Evolutionary conservation across 2,888 invertebrate species (phyloP).

Genomic region (Sepioteuthis lessoniana): DNA sequence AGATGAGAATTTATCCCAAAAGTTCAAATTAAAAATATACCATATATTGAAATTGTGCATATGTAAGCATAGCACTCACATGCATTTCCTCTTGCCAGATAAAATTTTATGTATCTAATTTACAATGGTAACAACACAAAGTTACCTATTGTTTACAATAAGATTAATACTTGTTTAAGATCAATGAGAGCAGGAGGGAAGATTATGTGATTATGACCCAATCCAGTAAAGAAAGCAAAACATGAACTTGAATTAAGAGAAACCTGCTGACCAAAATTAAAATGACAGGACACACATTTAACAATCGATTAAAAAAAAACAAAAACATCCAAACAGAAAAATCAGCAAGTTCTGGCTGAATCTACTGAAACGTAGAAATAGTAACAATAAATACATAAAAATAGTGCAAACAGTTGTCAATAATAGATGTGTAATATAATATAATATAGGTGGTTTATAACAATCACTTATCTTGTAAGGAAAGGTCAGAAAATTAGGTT

Average conservation of each 20-base stretch:
- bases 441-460: not conserved
- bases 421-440: not conserved
- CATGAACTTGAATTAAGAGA: not conserved
- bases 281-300: not conserved
- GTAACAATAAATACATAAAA: not conserved
- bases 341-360: not conserved
- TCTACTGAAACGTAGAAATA: slow-evolving; percentile 33
- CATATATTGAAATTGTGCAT: too few relatives aligned
- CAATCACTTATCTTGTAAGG: not conserved
- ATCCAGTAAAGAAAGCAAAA: not conserved
- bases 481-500: not conserved
- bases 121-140: too few relatives aligned
- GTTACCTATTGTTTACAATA: too few relatives aligned
- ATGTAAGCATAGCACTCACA: too few relatives aligned
- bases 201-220: too few relatives aligned
- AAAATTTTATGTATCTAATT: too few relatives aligned
- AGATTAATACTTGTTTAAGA: too few relatives aligned
- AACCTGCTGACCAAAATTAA: not conserved
- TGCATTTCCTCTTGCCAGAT: too few relatives aligned
- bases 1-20: too few relatives aligned
- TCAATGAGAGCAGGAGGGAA: too few relatives aligned
- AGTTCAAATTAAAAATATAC: too few relatives aligned
- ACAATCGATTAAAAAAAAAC: not conserved
- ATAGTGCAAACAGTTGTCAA: slow-evolving; percentile 33
- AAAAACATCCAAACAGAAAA: slow-evolving; percentile 10